A percentile compares a stretch with the other conserved stretches of the same genome.
Evolutionary conservation across 2,113 vertebrate species (phyloP).

Genomic region (Bubalus kerabau): DNA sequence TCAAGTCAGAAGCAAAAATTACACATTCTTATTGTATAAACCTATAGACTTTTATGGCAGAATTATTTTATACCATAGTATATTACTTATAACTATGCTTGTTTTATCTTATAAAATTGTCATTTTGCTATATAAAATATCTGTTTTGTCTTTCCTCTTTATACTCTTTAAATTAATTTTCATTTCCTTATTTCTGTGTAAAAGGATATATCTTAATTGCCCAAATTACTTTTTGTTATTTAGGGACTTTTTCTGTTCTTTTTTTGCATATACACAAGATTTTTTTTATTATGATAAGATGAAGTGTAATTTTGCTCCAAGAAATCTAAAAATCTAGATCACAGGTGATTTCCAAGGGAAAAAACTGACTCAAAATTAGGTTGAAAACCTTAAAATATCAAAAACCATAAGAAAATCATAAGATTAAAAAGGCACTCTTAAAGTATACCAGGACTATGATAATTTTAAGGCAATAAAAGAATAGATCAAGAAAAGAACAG

Average conservation of each 20-base stretch:
- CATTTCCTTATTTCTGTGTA: neutral
- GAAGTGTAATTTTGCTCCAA: neutral
- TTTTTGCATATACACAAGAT: neutral
- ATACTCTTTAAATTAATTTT: neutral
- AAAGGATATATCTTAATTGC: neutral
- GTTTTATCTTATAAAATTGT: neutral
- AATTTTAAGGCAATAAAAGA: neutral
- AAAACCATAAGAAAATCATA: neutral
- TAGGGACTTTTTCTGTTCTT: neutral
- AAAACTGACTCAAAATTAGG: neutral
- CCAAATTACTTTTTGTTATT: neutral
- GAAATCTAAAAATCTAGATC: neutral
- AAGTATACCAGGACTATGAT: neutral
- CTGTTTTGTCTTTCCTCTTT: neutral
- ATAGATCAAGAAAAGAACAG: neutral
- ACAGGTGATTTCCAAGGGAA: neutral
- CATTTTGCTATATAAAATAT: neutral
- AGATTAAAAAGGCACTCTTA: neutral
- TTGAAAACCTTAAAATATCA: neutral
- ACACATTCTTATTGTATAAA: neutral
- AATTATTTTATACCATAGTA: conserved; percentile 1
- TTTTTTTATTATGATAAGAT: neutral
- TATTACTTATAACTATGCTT: neutral
- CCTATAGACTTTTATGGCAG: neutral
- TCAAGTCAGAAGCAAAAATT: neutral